Conservation (phyloP, 2,113 vertebrate species). For the Ploceus nigricollis region DNA sequence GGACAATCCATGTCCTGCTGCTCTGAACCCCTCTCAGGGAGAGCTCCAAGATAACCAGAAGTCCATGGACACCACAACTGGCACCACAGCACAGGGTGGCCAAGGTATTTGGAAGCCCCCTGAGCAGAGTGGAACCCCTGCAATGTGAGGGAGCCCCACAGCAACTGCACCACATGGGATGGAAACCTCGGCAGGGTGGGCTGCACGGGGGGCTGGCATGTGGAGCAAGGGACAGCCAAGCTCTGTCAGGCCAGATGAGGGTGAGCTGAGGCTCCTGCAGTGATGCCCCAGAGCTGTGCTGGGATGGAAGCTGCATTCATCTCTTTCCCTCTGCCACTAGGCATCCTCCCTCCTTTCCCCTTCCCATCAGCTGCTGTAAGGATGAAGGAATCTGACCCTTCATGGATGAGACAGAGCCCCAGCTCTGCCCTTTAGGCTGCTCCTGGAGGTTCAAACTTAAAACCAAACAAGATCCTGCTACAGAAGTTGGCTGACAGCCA, state of each 20-base stretch:
- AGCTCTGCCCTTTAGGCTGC: not conserved
- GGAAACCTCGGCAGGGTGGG: not conserved
- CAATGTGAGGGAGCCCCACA: accelerated
- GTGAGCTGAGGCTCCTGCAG: not conserved
- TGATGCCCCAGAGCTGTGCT: not conserved
- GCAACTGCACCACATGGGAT: accelerated
- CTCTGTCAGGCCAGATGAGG: not conserved
- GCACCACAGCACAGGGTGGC: not conserved
- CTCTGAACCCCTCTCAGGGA: not conserved
- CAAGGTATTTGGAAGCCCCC: not conserved
- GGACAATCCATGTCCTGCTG: not conserved
- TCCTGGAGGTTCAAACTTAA: not conserved
- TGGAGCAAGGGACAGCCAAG: not conserved
- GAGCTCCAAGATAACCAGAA: not conserved
- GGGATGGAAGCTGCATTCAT: not conserved
- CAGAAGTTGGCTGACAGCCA: not conserved
- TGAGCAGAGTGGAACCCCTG: not conserved
- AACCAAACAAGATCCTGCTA: not conserved
- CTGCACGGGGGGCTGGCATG: accelerated
- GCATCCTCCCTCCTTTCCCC: not conserved
- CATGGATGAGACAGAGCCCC: accelerated
- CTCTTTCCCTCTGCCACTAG: not conserved
- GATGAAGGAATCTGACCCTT: not conserved
- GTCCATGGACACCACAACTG: not conserved
- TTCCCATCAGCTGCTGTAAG: not conserved